phyloP scores from a whole-genome alignment of 1,140 invertebrate species.

The Amphibalanus amphitrite region DNA sequence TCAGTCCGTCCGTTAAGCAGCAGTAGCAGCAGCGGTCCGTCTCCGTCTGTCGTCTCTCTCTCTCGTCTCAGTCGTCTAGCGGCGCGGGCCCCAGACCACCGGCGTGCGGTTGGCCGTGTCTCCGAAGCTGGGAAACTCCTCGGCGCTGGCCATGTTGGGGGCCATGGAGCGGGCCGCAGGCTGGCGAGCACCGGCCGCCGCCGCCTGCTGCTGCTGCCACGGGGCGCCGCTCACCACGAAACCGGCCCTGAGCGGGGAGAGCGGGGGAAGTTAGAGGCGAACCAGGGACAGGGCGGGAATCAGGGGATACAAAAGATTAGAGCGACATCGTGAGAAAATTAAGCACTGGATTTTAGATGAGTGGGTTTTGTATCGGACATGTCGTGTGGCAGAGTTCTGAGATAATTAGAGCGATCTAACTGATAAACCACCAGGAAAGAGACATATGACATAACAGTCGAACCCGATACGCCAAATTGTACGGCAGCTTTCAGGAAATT shows the following conservation, averaged over 20 bases:
- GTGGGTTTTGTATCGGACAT: too few species aligned
- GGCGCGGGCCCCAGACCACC: constrained; percentile 5
- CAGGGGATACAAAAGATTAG: background rate
- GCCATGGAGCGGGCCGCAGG: constrained; percentile 25
- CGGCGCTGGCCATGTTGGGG: constrained; percentile 72
- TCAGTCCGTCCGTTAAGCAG: background rate
- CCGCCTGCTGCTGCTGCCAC: constrained; percentile 45
- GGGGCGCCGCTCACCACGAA: constrained; percentile 80
- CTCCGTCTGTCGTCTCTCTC: background rate
- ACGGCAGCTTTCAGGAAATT: too few species aligned
- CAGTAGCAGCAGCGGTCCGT: background rate
- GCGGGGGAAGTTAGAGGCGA: background rate
- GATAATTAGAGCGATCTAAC: background rate
- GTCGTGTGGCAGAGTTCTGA: background rate
- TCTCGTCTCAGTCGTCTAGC: background rate
- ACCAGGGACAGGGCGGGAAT: background rate
- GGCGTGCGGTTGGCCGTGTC: constrained; percentile 22
- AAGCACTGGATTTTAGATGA: background rate
- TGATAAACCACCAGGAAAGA: background rate
- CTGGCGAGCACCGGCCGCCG: background rate
- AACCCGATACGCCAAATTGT: background rate
- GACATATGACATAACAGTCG: too few species aligned
- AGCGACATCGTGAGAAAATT: background rate
- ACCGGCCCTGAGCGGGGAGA: constrained; percentile 27
- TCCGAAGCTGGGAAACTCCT: constrained; percentile 77